Conservation (phyloP, 2,113 vertebrate genomes). For the Leptobrachium leishanense region DNA sequence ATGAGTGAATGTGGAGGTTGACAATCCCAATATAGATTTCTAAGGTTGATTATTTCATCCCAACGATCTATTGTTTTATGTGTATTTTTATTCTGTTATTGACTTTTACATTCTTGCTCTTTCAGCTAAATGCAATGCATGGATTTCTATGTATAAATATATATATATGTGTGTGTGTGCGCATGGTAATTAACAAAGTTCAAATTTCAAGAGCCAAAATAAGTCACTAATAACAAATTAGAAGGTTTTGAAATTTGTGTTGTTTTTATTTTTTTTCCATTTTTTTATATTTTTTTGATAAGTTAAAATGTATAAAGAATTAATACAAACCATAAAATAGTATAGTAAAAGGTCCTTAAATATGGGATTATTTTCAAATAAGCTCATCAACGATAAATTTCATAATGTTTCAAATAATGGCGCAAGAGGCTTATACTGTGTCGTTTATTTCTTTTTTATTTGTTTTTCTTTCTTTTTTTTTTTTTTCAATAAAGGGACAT, state of each 20-base stretch:
- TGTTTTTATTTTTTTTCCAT: background rate
- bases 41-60: background rate
- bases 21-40: background rate
- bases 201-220: too few species aligned
- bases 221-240: too few species aligned
- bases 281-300: background rate
- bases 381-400: conserved; percentile 65
- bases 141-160: too few species aligned
- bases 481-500: conserved; percentile 99
- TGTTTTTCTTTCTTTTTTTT: conserved; percentile 90
- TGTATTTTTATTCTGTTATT: background rate
- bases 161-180: too few species aligned
- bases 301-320: background rate
- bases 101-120: too few species aligned
- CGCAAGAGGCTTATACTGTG: conserved; percentile 81
- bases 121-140: too few species aligned
- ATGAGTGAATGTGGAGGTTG: conserved; percentile 7
- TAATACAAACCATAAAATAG: background rate
- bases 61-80: background rate
- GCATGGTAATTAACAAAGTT: too few species aligned
- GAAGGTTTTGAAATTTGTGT: background rate
- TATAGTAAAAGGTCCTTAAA: background rate
- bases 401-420: conserved; percentile 78
- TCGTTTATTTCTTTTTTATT: conserved; percentile 94
- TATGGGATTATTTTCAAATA: conserved; percentile 52